A percentile compares a stretch with the other conserved stretches of the same genome.
Evolutionary conservation across 2,797 vertebrate genomes (phyloP).

Genomic region (Molossus molossus): DNA sequence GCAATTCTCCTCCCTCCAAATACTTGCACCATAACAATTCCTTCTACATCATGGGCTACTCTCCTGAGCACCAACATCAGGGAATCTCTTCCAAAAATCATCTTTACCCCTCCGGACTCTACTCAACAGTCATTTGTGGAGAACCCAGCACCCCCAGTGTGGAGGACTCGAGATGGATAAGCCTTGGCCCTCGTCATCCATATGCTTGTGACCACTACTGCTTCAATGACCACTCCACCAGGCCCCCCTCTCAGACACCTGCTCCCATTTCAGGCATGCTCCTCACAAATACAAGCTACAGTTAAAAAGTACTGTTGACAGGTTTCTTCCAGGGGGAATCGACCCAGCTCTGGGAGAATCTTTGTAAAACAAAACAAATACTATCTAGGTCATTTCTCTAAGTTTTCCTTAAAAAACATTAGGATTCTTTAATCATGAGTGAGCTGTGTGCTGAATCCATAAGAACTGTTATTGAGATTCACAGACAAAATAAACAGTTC

Average conservation of each 20-base stretch:
- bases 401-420: background rate
- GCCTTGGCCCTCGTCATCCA: too few relatives aligned
- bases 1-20: background rate
- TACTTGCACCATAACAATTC: background rate
- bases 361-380: background rate
- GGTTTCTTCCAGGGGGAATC: background rate
- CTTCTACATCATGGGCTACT: background rate
- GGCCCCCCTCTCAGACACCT: background rate
- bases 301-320: background rate
- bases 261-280: background rate
- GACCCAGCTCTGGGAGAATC: background rate
- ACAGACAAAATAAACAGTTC: background rate
- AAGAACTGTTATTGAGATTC: background rate
- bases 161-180: background rate
- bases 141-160: background rate
- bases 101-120: background rate
- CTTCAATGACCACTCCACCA: too few relatives aligned
- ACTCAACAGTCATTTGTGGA: background rate
- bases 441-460: background rate
- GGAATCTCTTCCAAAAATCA: background rate
- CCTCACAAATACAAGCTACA: background rate
- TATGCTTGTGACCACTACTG: background rate
- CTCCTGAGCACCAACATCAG: background rate
- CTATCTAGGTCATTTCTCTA: background rate
- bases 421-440: background rate